Evolutionary conservation across 2,113 vertebrate species (phyloP).

Genomic region (Ploceus nigricollis): DNA sequence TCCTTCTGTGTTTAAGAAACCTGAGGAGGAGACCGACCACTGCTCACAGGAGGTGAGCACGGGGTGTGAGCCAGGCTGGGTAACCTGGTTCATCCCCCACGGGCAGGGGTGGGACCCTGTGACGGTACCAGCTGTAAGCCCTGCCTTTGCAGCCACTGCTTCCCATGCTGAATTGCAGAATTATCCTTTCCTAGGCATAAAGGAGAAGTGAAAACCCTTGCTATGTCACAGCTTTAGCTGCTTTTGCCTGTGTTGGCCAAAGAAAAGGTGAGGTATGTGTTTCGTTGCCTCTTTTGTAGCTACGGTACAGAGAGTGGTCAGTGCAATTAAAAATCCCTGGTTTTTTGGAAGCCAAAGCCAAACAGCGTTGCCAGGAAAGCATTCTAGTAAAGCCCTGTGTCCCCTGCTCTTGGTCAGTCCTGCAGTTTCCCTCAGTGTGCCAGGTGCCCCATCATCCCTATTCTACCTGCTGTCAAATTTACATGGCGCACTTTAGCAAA

Average conservation of each 20-base stretch:
- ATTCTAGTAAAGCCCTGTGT: not conserved
- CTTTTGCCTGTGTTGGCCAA: constrained; percentile 13
- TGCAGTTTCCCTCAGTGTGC: not conserved
- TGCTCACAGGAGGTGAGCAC: not conserved
- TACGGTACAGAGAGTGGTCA: not conserved
- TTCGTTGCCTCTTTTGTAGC: not conserved
- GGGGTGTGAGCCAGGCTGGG: not conserved
- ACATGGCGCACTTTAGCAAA: not conserved
- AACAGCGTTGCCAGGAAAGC: not conserved
- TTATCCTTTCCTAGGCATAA: not conserved
- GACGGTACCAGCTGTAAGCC: not conserved
- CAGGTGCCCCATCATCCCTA: not conserved
- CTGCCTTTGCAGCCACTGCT: not conserved
- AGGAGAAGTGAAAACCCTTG: not conserved
- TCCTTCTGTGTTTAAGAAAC: not conserved
- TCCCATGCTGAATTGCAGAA: not conserved
- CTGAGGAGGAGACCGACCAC: not conserved
- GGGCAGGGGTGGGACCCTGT: not conserved
- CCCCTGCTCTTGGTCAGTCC: not conserved
- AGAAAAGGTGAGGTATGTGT: not conserved
- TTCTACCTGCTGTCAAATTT: not conserved
- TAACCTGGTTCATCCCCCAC: not conserved
- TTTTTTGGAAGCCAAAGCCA: not conserved
- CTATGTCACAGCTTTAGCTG: not conserved
- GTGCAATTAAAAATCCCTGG: not conserved